These are phyloP conservation scores for Phalacrocorax brasilianus DNA, from an alignment of 2,113 vertebrate species.

Conservation along the genomic window DNA sequence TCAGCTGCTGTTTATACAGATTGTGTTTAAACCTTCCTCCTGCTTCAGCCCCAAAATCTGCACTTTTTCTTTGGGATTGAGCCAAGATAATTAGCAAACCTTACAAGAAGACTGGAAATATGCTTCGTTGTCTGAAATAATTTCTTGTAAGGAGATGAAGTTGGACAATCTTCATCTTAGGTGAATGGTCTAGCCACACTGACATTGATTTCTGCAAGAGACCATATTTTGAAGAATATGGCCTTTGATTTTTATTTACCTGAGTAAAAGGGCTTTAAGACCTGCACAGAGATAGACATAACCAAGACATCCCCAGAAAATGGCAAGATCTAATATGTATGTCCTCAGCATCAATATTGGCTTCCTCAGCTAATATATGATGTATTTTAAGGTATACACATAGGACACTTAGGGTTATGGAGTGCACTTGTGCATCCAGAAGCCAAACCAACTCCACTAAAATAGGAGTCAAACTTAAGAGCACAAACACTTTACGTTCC, in stretches of 20 bases:
- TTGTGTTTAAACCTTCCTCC: neutral
- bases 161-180: neutral
- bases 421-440: neutral
- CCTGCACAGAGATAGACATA: neutral
- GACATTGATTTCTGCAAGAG: neutral
- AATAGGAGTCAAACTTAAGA: neutral
- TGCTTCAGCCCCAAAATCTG: neutral
- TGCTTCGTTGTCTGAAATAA: neutral
- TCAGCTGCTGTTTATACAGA: neutral
- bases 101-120: neutral
- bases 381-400: neutral
- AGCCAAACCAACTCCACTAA: neutral
- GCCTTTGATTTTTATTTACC: neutral
- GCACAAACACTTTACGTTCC: neutral
- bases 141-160: neutral
- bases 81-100: neutral
- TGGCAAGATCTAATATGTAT: neutral
- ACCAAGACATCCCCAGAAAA: neutral
- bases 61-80: neutral
- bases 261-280: neutral
- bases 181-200: neutral
- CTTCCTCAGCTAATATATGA: neutral
- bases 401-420: neutral
- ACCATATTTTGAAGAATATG: neutral
- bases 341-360: neutral